Evolutionary conservation across 2,797 vertebrate genomes (phyloP), one percentile per base, ranked within the genome.

Genomic region (Alca torda): DNA sequence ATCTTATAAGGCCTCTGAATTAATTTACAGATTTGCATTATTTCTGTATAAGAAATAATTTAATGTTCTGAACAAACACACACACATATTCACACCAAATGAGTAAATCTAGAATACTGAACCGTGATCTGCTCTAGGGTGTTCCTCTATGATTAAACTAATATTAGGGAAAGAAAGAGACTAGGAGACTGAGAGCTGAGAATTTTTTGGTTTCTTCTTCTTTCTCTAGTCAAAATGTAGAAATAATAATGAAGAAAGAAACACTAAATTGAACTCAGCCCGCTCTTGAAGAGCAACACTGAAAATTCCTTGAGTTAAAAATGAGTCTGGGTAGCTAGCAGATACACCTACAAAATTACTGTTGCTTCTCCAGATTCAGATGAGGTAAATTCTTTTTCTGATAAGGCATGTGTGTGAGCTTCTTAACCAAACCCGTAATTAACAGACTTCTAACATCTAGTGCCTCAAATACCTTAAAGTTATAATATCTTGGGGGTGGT

Each of bases 251-350:
- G 79, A 92, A 75, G 67, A 91, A 92, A 93, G 33, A 87, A 86
- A 90, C 18, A 85, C 37, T 92, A 51, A 37, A 53, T 35, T 53
- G 51, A 87, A 39, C 41, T 45, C 33, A 81, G 54, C 59, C 39
- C 5, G 6, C 51, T 59, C 9, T 76, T 94, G 64, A 92, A 76
- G 73, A 80, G 60, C 59, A 84, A 11, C 33, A 78, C 59, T 39
- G 61, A 63, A 78, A 82, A 69, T 90, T 95, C 37, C n/a, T 86
- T 77, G 65, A 92, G 51, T 87, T 89, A 87, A 93, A 96, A 94
- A 90, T 68, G 9, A 79, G 45, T 80, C 82, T 93, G 61, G 50
- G 50, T 72, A 90, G 59, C 68, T 95, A 69, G 79, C 83, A 89
- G 65, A 72, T 86, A 95, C 69, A 90, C 57, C n/a, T 78, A 39